These are phyloP conservation scores for Macquaria australasica DNA, from an alignment of 2,113 vertebrate genomes.

Conservation along the genomic window DNA sequence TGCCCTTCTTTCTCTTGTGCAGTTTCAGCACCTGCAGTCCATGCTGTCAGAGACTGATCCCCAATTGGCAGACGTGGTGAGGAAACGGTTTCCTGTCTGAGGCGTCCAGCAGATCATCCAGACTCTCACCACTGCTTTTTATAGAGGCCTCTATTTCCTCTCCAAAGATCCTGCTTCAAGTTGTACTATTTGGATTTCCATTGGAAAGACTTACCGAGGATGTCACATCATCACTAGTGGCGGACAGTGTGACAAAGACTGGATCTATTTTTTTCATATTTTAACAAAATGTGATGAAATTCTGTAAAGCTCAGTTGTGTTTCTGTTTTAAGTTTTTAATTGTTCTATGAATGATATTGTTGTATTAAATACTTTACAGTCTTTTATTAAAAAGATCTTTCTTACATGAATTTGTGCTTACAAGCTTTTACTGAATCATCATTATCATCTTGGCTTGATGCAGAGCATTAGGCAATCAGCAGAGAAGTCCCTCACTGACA, in stretches of 20 bases:
- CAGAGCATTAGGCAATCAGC: neutral
- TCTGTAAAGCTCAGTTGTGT: neutral
- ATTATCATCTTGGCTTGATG: neutral
- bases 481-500: neutral
- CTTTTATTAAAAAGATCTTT: conserved; percentile 38
- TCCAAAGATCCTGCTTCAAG: conserved; percentile 37
- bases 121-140: conserved; percentile 54
- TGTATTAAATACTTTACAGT: conserved; percentile 26
- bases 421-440: neutral
- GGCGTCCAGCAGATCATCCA: conserved; percentile 37
- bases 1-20: conserved; percentile 41
- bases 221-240: neutral
- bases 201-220: conserved; percentile 19
- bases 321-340: conserved; percentile 23
- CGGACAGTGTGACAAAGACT: neutral
- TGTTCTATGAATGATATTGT: conserved; percentile 52
- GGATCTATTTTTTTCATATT: neutral
- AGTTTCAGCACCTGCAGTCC: conserved; percentile 90
- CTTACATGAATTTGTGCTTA: neutral
- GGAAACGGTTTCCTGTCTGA: conserved; percentile 85
- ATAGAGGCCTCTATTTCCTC: conserved; percentile 50
- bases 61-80: conserved; percentile 85
- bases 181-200: conserved; percentile 67
- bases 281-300: neutral
- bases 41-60: conserved; percentile 88